Conservation (phyloP, 2,797 vertebrate species). For the Gymnothorax javanicus region DNA sequence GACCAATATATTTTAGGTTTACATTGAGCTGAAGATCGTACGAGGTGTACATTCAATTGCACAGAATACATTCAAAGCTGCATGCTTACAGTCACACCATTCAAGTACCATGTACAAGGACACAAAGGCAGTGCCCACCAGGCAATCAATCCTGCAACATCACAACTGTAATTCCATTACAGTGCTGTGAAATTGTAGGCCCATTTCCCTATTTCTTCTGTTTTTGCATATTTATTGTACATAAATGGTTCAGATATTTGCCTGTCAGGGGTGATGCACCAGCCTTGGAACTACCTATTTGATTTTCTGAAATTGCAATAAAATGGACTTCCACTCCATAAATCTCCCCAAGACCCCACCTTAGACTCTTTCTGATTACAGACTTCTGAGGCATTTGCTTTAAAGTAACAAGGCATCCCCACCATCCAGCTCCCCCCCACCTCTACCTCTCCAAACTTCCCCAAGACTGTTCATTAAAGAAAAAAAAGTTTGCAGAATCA, state of each 20-base stretch:
- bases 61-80: background rate
- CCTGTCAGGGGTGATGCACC: too few relatives aligned
- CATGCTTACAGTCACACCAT: background rate
- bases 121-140: background rate
- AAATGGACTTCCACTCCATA: too few relatives aligned
- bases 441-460: conserved; percentile 38
- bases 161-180: too few relatives aligned
- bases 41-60: background rate
- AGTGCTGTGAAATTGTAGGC: too few relatives aligned
- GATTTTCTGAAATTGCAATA: too few relatives aligned
- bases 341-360: too few relatives aligned
- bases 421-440: conserved; percentile 39
- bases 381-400: background rate
- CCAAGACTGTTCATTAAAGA: conserved; percentile 49
- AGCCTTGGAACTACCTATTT: too few relatives aligned
- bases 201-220: too few relatives aligned
- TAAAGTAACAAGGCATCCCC: conserved; percentile 21
- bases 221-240: background rate
- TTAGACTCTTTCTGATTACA: background rate
- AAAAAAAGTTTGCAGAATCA: background rate
- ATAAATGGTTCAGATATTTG: too few relatives aligned
- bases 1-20: background rate
- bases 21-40: background rate
- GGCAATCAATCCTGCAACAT: background rate
- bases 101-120: too few relatives aligned